These are phyloP conservation scores for Channa maculata DNA, from an alignment of 2,113 vertebrate genomes.

Conservation along the genomic window DNA sequence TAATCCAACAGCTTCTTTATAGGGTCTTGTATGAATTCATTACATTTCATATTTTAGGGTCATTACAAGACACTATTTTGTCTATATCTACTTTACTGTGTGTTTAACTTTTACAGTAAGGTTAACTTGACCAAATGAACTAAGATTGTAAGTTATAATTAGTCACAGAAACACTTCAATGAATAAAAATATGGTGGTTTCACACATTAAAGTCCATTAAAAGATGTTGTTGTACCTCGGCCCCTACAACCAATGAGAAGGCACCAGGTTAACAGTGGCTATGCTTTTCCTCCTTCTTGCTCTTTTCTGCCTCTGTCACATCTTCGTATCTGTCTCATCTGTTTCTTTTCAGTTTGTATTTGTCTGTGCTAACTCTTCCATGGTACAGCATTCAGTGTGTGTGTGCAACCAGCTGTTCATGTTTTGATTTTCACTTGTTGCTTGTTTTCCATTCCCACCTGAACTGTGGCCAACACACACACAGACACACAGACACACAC, in stretches of 20 bases:
- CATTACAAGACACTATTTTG: too few species aligned
- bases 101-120: too few species aligned
- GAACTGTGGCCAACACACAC: conserved; percentile 58
- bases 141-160: too few species aligned
- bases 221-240: background rate
- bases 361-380: conserved; percentile 51
- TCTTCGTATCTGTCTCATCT: conserved; percentile 43
- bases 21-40: too few species aligned
- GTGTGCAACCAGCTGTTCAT: conserved; percentile 62
- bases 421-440: conserved; percentile 80
- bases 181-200: background rate
- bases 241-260: background rate
- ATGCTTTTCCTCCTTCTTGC: conserved; percentile 11
- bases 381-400: conserved; percentile 10
- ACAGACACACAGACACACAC: conserved; percentile 6
- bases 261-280: background rate
- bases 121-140: too few species aligned
- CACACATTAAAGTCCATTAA: background rate
- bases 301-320: conserved; percentile 49
- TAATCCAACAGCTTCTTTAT: too few species aligned
- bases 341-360: conserved; percentile 20
- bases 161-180: too few species aligned
- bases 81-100: too few species aligned
- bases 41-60: too few species aligned
- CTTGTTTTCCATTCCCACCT: conserved; percentile 40